Evolutionary conservation across 2,888 invertebrate genomes (phyloP).

Genomic region (Caenorhabditis virilis): DNA sequence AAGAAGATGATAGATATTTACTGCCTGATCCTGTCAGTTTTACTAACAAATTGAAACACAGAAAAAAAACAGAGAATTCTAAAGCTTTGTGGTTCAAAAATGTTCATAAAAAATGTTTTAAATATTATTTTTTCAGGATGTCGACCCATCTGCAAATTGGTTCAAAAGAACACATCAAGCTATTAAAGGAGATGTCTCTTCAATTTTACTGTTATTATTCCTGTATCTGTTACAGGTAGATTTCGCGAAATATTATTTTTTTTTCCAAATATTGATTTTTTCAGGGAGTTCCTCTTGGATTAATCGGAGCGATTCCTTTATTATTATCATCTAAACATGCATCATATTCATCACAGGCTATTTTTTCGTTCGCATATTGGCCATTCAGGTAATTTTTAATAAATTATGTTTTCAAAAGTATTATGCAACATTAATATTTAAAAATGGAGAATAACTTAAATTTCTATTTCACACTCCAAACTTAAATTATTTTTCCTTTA

Average conservation of each 20-base stretch:
- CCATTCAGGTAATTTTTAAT: conserved; percentile 80
- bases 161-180: conserved; percentile 54
- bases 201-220: conserved; percentile 78
- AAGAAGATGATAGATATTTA: conserved; percentile 32
- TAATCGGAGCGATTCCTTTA: conserved; percentile 93
- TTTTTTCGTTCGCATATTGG: conserved; percentile 72
- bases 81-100: too few relatives aligned
- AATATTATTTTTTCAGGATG: conserved; percentile 43
- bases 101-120: neutral
- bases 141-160: conserved; percentile 55
- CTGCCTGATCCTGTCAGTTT: conserved; percentile 35
- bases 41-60: neutral
- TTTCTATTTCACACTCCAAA: too few relatives aligned
- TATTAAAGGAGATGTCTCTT: conserved; percentile 63
- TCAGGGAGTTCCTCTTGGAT: conserved; percentile 86
- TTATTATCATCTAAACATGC: conserved; percentile 88
- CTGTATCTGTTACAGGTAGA: conserved; percentile 80
- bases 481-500: too few relatives aligned
- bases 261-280: conserved; percentile 7
- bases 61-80: too few relatives aligned
- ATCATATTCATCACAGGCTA: conserved; percentile 87
- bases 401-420: conserved; percentile 76
- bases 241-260: conserved; percentile 1
- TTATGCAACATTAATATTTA: too few relatives aligned
- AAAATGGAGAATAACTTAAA: too few relatives aligned